phyloP scores from a whole-genome alignment of 1,140 invertebrate species.

The Drosophila asahinai region DNA sequence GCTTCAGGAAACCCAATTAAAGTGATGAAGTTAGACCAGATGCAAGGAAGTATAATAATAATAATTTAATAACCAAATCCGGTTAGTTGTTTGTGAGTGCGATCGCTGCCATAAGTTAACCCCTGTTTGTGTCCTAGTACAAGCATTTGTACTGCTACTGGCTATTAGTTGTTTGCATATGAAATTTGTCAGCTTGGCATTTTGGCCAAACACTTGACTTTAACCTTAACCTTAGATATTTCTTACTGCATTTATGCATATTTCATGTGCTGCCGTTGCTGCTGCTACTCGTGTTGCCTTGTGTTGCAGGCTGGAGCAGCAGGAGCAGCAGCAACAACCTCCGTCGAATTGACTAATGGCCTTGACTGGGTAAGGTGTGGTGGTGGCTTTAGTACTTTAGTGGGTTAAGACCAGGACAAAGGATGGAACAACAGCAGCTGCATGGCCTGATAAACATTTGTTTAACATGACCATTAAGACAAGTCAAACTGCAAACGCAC shows the following conservation, averaged over 20 bases:
- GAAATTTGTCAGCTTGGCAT: conserved; percentile 44
- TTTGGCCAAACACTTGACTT: conserved; percentile 66
- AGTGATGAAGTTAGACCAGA: neutral
- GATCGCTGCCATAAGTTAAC: conserved; percentile 30
- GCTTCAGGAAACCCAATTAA: conserved; percentile 19
- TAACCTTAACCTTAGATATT: conserved; percentile 76
- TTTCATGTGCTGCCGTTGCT: conserved; percentile 50
- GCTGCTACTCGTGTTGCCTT: conserved; percentile 10
- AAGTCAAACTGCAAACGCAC: conserved; percentile 77
- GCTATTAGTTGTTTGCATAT: conserved; percentile 42
- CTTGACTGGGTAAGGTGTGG: conserved; percentile 46
- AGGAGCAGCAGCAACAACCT: conserved; percentile 41
- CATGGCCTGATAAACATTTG: conserved; percentile 83
- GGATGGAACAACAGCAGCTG: conserved; percentile 63
- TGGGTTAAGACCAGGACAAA: conserved; percentile 20
- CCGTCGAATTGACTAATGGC: conserved; percentile 73
- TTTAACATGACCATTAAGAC: conserved; percentile 83
- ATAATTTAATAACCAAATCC: conserved; percentile 38
- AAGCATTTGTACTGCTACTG: conserved; percentile 6
- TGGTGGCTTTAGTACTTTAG: conserved; percentile 12
- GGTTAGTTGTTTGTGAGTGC: conserved; percentile 2
- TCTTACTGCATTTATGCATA: conserved; percentile 60
- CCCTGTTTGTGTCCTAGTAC: conserved; percentile 4
- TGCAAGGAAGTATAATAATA: conserved; percentile 18
- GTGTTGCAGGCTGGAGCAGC: conserved; percentile 25